Evolutionary conservation across 1,140 invertebrate species (phyloP).

Genomic region (Sycophaga agraensis): DNA sequence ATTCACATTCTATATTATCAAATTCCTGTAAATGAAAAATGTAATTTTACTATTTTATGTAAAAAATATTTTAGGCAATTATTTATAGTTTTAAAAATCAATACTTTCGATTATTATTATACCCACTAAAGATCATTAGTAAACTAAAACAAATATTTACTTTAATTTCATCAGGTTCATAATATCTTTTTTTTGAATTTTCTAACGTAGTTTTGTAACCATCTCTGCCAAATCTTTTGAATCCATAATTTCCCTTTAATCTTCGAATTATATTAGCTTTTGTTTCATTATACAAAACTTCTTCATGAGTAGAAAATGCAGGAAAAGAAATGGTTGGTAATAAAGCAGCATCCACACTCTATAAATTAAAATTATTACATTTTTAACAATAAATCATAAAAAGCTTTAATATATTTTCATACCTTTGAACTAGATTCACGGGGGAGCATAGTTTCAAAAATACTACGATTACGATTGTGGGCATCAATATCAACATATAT

Average conservation of each 20-base stretch:
- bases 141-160: conserved; percentile 50
- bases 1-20: conserved; percentile 95
- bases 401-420: conserved; percentile 27
- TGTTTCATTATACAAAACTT: conserved; percentile 80
- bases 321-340: conserved; percentile 95
- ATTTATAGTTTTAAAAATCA: conserved; percentile 3
- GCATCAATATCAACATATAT: conserved; percentile 99
- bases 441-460: conserved; percentile 97
- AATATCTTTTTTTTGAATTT: conserved; percentile 74
- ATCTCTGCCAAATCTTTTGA: conserved; percentile 94
- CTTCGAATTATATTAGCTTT: conserved; percentile 84
- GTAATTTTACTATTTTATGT: background rate
- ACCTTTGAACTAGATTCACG: conserved; percentile 98
- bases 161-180: conserved; percentile 71
- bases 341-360: conserved; percentile 88
- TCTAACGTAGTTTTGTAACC: conserved; percentile 91
- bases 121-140: too few relatives aligned
- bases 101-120: too few relatives aligned
- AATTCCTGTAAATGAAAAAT: conserved; percentile 71
- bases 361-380: conserved; percentile 34
- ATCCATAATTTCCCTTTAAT: conserved; percentile 88
- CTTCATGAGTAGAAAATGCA: conserved; percentile 96
- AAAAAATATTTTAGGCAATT: too few relatives aligned
- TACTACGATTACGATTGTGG: conserved; percentile 97
- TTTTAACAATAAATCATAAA: conserved; percentile 19